A percentile compares a stretch with the other conserved stretches of the same genome.
Evolutionary conservation across 2,797 vertebrate species (phyloP).

Genomic region (Microctenopoma stevenorrisi): DNA sequence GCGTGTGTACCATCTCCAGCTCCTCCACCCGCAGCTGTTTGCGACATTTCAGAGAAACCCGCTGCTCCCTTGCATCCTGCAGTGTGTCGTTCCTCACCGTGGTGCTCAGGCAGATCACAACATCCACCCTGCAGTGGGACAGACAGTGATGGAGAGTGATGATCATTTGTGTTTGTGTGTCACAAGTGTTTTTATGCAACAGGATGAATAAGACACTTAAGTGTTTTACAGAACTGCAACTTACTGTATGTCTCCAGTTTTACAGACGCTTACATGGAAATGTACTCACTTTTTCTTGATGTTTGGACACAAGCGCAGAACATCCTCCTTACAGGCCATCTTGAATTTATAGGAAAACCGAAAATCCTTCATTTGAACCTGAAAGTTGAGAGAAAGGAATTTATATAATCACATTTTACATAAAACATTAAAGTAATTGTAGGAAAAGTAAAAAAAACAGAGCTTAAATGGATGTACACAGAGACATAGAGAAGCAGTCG

Average conservation of each 20-base stretch:
- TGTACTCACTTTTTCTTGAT: conserved; percentile 94
- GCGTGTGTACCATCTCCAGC: conserved; percentile 90
- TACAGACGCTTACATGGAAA: background rate
- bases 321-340: conserved; percentile 98
- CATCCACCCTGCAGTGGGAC: conserved; percentile 88
- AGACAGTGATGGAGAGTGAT: background rate
- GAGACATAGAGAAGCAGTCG: background rate
- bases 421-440: too few relatives aligned
- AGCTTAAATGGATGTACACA: background rate
- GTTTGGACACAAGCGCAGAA: conserved; percentile 94
- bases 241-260: too few relatives aligned
- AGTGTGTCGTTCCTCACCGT: conserved; percentile 95
- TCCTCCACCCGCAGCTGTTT: conserved; percentile 96
- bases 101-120: conserved; percentile 96
- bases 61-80: conserved; percentile 93
- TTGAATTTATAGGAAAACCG: conserved; percentile 98
- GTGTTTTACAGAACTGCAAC: background rate
- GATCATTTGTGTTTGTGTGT: background rate
- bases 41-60: conserved; percentile 94
- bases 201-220: background rate
- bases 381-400: background rate
- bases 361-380: conserved; percentile 99
- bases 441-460: background rate
- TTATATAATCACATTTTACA: too few relatives aligned
- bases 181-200: too few relatives aligned